Evolutionary conservation across 2,797 vertebrate genomes (phyloP).

Genomic region (Nannoperca australis): DNA sequence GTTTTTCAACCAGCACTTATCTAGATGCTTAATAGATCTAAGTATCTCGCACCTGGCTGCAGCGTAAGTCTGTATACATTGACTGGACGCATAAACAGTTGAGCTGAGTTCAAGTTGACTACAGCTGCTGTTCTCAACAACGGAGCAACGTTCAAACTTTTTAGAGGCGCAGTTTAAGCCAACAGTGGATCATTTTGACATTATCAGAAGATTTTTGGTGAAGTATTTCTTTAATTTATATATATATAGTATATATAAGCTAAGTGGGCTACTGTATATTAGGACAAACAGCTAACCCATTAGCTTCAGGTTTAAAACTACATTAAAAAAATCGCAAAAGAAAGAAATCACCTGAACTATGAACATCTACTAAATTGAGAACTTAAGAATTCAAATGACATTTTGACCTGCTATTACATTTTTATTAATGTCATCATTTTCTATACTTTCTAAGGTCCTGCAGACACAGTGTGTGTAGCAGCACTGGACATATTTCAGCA

Average conservation of each 20-base stretch:
- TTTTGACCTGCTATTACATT: too few relatives aligned
- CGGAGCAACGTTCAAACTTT: background rate
- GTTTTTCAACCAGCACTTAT: too few relatives aligned
- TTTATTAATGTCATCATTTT: background rate
- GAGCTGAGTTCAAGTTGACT: background rate
- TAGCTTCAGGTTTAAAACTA: background rate
- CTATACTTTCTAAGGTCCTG: background rate
- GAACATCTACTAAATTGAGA: background rate
- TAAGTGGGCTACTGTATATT: background rate
- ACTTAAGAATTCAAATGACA: background rate
- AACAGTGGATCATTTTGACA: background rate
- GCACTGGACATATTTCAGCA: constrained; percentile 9
- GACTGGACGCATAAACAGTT: too few relatives aligned
- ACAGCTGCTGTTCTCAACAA: background rate
- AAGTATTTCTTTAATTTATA: background rate
- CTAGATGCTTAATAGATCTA: too few relatives aligned
- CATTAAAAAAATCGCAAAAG: background rate
- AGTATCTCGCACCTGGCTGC: too few relatives aligned
- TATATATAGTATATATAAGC: background rate
- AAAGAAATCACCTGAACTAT: background rate
- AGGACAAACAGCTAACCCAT: background rate
- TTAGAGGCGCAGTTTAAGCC: background rate
- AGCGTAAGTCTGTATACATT: too few relatives aligned
- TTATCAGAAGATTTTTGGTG: too few relatives aligned
- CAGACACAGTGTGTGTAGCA: background rate